A percentile compares a stretch with the other conserved stretches of the same genome.
phyloP scores from a whole-genome alignment of 2,113 vertebrate genomes.

The Tympanuchus pallidicinctus region DNA sequence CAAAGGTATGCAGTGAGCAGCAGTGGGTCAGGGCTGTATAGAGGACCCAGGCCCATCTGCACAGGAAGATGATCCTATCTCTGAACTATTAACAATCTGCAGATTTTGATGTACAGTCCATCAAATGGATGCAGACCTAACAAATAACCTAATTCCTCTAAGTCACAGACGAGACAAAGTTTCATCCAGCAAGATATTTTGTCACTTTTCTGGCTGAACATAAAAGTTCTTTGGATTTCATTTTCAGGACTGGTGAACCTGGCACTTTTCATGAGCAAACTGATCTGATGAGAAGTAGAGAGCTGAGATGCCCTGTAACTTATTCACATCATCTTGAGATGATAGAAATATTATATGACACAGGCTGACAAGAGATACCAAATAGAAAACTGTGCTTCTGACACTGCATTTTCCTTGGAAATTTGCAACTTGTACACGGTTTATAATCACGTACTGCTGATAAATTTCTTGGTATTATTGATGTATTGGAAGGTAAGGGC shows the following conservation, averaged over 20 bases:
- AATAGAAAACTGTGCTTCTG: not conserved
- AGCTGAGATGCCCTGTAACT: not conserved
- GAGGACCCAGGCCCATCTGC: not conserved
- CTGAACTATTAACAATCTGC: not conserved
- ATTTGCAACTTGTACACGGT: not conserved
- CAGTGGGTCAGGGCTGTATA: not conserved
- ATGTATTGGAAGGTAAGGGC: not conserved
- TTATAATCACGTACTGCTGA: not conserved
- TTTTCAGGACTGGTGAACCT: slow-evolving; percentile 20
- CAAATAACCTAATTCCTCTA: not conserved
- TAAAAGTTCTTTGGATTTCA: not conserved
- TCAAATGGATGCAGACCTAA: not conserved
- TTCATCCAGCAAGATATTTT: slow-evolving; percentile 3
- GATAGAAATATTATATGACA: slow-evolving; percentile 14
- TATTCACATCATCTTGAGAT: slow-evolving; percentile 5
- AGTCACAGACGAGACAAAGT: not conserved
- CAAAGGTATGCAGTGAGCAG: not conserved
- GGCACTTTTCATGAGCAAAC: not conserved
- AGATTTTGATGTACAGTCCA: not conserved
- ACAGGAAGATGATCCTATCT: not conserved
- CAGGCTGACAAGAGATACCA: slow-evolving; percentile 29
- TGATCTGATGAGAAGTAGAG: not conserved
- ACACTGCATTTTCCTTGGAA: slow-evolving; percentile 43
- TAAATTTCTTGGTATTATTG: not conserved
- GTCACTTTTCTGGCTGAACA: not conserved